Percentiles rank a stretch among this genome's conserved stretches.
Evolutionary conservation across 2,888 invertebrate species (phyloP).

Genomic region (Phasia obesa): DNA sequence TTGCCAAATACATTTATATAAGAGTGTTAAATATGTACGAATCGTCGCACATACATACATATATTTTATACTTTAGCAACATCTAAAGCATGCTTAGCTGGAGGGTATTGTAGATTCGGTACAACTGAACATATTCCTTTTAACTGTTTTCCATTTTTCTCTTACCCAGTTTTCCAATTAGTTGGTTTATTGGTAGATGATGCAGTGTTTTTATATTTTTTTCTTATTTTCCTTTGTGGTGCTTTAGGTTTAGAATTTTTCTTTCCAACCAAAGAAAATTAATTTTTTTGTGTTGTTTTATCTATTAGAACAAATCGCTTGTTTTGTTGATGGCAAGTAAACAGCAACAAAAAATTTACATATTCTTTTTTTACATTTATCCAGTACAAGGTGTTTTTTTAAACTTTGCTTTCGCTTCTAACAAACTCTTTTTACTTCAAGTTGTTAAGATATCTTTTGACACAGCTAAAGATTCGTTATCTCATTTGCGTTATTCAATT

Average conservation of each 20-base stretch:
- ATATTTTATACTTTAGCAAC: too few relatives aligned
- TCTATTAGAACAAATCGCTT: slow-evolving; percentile 51
- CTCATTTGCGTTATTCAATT: too few relatives aligned
- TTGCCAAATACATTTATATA: too few relatives aligned
- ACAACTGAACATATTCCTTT: too few relatives aligned
- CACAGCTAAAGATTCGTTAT: too few relatives aligned
- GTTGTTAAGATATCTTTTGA: too few relatives aligned
- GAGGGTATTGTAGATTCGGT: too few relatives aligned
- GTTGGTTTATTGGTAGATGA: slow-evolving; percentile 35
- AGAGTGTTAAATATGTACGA: too few relatives aligned
- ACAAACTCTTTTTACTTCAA: too few relatives aligned
- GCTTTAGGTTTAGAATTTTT: background rate
- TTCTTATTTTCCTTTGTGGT: slow-evolving; percentile 33
- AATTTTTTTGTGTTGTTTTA: slow-evolving; percentile 22
- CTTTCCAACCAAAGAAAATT: slow-evolving; percentile 5
- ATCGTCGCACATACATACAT: too few relatives aligned
- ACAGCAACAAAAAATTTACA: slow-evolving; percentile 21
- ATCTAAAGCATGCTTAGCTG: too few relatives aligned
- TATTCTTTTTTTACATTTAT: slow-evolving; percentile 1
- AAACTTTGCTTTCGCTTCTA: too few relatives aligned
- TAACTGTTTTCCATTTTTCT: background rate
- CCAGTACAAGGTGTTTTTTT: background rate
- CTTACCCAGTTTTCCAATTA: slow-evolving; percentile 68
- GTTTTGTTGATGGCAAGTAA: slow-evolving; percentile 9
- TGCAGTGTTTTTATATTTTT: slow-evolving; percentile 20